phyloP scores from a whole-genome alignment of 2,888 invertebrate species.

The Catocala fraxini region DNA sequence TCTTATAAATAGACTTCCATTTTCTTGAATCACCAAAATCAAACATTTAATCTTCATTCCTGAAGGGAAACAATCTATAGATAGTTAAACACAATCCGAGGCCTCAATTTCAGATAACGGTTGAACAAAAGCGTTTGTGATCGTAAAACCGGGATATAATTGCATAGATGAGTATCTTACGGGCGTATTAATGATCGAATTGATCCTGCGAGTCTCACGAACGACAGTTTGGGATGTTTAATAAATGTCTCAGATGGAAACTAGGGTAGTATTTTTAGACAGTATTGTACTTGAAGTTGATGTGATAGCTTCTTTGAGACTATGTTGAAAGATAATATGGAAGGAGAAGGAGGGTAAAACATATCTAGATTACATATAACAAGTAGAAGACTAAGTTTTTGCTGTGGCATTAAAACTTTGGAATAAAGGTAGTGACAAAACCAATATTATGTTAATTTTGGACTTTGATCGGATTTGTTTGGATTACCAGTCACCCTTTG shows the following conservation, averaged over 20 bases:
- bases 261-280: background rate
- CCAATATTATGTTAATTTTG: no score
- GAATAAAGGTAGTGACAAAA: no score
- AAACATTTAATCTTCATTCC: conserved; percentile 22
- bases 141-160: conserved; percentile 48
- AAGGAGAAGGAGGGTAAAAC: no score
- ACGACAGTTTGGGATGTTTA: conserved; percentile 15
- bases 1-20: conserved; percentile 1
- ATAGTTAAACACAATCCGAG: conserved; percentile 39
- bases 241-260: conserved; percentile 15
- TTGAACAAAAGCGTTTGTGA: conserved; percentile 32
- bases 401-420: no score
- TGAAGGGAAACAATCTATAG: conserved; percentile 26
- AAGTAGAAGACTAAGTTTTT: no score
- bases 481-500: no score
- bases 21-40: conserved; percentile 13
- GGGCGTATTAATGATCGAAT: conserved; percentile 37
- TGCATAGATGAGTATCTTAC: conserved; percentile 43
- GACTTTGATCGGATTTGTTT: no score
- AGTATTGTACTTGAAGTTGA: background rate
- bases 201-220: conserved; percentile 22
- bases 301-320: no score
- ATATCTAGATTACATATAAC: no score
- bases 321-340: no score
- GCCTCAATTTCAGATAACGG: conserved; percentile 32